Conservation (phyloP, 1,140 invertebrate species). For the Brachionus asplanchnoidis region DNA sequence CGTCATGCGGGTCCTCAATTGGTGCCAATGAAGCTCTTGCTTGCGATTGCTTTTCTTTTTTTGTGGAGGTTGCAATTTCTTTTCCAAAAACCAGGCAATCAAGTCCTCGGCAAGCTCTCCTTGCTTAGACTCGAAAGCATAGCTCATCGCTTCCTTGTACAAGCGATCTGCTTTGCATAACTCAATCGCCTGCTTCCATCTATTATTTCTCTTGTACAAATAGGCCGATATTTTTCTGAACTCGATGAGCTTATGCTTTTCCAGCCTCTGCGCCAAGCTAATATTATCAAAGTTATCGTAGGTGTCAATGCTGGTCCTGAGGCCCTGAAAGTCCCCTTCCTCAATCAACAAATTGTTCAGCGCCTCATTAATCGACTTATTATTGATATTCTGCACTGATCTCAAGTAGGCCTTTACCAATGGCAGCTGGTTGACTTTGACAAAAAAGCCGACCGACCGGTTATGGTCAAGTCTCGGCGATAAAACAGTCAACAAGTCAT, state of each 20-base stretch:
- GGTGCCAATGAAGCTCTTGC: neutral
- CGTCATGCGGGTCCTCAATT: neutral
- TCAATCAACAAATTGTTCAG: slow-evolving; percentile 93
- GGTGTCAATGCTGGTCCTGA: slow-evolving; percentile 94
- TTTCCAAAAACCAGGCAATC: slow-evolving; percentile 91
- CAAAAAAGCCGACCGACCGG: slow-evolving; percentile 68
- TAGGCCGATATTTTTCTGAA: slow-evolving; percentile 98
- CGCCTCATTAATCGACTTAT: slow-evolving; percentile 95
- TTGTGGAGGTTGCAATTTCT: too few species aligned
- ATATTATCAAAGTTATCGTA: slow-evolving; percentile 99
- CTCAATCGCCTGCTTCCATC: slow-evolving; percentile 99
- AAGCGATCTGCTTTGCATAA: slow-evolving; percentile 96
- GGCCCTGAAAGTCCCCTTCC: slow-evolving; percentile 94
- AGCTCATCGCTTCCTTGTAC: slow-evolving; percentile 90
- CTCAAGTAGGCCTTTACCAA: slow-evolving; percentile 94
- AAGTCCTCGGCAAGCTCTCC: slow-evolving; percentile 93
- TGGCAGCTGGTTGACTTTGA: slow-evolving; percentile 73
- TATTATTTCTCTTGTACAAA: slow-evolving; percentile 97
- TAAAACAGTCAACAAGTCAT: slow-evolving; percentile 89
- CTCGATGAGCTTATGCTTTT: slow-evolving; percentile 97
- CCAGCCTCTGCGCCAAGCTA: slow-evolving; percentile 87
- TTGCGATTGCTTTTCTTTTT: neutral
- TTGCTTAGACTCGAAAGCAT: slow-evolving; percentile 92
- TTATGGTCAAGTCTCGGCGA: slow-evolving; percentile 98
- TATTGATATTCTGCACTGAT: slow-evolving; percentile 94